Base-by-base conservation (phyloP, 2,113 vertebrate species). In the Crypturellus undulatus region DNA sequence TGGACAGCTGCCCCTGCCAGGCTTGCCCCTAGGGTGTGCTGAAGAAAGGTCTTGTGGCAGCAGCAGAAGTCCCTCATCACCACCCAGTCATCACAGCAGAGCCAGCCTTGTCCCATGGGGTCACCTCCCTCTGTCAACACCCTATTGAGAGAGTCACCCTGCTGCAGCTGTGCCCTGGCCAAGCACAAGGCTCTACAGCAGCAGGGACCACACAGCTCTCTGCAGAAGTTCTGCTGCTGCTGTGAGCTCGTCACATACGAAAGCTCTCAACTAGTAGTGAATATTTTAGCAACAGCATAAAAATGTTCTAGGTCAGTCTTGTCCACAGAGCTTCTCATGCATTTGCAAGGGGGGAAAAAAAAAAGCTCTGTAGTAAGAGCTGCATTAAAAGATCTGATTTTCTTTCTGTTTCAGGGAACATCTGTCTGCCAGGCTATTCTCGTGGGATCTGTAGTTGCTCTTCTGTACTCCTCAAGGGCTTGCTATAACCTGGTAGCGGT, bases 401-500 rank as follows among this genome's bases (percentile, higher is more conserved):
- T 75, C 90, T 89, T 42, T 89, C 54, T 92, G 16, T 90, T 91
- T 34, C 69, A 99, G 99, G 99, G 99, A 89, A 99, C 99, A 28
- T 99, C 99, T 32, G 98, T 99, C 93, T 99, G 98, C 96, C 99
- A 99, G 97, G 99, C 99, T 18, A 98, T 99, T 24, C 97, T 98
- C 15, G 98, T 99, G 16, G 98, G 99, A 67, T 99, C 98, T 15
- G 96, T 98, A 38, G 98, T 99, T 4, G 98, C 99, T 92, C 98
- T 99, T 38, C 98, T 99, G 22, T 99, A 99, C 96, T 99, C 98
- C 9, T 99, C 99, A 89, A 98, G 99, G 97, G 99, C 99, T 90
- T 99, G 99, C 92, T 99, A 99, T 92, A 99, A 99, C 97, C 98
- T 99, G 94, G 99, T 99, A 92, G 98, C 99, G 81, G 98, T 99